Evolutionary conservation across 2,797 vertebrate genomes (phyloP), one percentile per base, ranked within the genome.

Genomic region (Picus viridis): DNA sequence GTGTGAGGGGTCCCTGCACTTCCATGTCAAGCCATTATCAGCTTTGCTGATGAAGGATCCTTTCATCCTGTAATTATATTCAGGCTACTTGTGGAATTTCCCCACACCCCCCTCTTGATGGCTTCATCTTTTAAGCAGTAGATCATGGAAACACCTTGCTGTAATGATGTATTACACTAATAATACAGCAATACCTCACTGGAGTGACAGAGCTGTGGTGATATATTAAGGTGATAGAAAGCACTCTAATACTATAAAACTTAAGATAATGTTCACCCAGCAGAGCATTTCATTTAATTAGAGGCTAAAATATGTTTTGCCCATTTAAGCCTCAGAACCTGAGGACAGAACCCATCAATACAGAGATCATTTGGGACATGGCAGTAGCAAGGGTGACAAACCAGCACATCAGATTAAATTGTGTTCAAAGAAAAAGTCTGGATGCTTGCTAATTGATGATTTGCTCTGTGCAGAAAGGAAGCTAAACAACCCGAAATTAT

Each of bases 201-300:
- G 69, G 84, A 74, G 84, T 91, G 93, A 91, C 85, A 76, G 83
- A 64, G 23, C 93, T 77, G 27, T n/a, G 29, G 30, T 51, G 86
- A 96, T 92, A 67, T 58, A 89, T 96, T 74, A 72, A 76, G 53
- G 62, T 91, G 93, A 91, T 71, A 83, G 86, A 89, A 95, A 92
- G 87, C 77, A 43, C 75, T 68, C 34, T 90, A 77, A 92, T 82
- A 57, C 72, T 62, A 34, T 59, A 92, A 95, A 95, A 90, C 94
- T 64, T 93, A 96, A 95, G 93, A 94, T 96, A 96, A 96, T 94
- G 94, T 96, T 96, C 96, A 93, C 86, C 90, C 86, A 94, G 86
- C 81, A 85, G 90, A 94, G 88, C 93, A 95, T 95, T 96, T 95
- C 93, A 94, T 96, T 96, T 96, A 96, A 96, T 96, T 96, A 94